phyloP scores from a whole-genome alignment of 2,113 vertebrate genomes.

The Clarias gariepinus region DNA sequence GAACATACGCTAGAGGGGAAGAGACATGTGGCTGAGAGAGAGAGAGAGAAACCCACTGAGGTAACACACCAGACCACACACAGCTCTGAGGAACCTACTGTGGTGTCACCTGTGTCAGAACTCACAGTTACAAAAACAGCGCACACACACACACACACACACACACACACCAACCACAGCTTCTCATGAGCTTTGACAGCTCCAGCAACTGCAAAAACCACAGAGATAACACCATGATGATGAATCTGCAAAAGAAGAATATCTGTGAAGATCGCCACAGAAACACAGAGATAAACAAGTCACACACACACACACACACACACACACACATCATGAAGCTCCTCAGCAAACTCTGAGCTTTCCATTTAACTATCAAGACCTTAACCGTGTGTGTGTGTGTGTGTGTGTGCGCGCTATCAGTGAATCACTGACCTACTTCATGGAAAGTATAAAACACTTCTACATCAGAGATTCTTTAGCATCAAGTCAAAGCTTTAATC shows the following conservation, averaged over 20 bases:
- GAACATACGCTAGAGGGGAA: not conserved
- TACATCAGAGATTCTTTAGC: not conserved
- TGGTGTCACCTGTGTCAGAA: slow-evolving; percentile 7
- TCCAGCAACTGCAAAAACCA: not conserved
- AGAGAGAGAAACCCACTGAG: not conserved
- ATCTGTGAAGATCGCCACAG: not conserved
- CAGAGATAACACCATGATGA: not conserved
- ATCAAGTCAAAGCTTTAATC: not conserved
- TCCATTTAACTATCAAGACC: not conserved
- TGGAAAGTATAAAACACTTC: not conserved
- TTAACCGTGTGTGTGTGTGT: not conserved
- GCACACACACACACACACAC: not conserved
- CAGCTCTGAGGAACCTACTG: not conserved
- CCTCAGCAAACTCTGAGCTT: not conserved
- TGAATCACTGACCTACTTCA: not conserved
- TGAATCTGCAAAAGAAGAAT: not conserved
- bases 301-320: not conserved
- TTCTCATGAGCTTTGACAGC: not conserved
- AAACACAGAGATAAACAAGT: not conserved
- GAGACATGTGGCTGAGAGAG: not conserved
- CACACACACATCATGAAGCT: not conserved
- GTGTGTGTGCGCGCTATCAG: not conserved
- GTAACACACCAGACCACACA: slow-evolving; percentile 30
- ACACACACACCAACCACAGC: not conserved
- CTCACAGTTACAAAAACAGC: not conserved